Evolutionary conservation across 2,113 vertebrate species (phyloP).

Genomic region (Syrmaticus mikado): DNA sequence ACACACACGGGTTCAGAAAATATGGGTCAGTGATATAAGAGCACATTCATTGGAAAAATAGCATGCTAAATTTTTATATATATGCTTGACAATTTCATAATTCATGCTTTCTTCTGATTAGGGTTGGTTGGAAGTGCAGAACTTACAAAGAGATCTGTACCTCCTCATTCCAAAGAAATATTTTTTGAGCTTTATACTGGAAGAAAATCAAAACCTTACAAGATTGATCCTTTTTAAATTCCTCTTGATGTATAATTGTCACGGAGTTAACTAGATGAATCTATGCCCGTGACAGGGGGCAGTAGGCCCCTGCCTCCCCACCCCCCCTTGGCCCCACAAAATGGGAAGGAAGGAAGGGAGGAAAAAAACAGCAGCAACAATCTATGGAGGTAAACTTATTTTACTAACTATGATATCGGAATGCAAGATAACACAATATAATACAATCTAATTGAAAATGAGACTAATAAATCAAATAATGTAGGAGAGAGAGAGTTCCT

Average conservation of each 20-base stretch:
- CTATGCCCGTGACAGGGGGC: too few relatives aligned
- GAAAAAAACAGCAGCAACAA: too few relatives aligned
- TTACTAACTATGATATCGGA: too few relatives aligned
- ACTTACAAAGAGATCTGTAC: not conserved
- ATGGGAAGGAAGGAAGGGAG: too few relatives aligned
- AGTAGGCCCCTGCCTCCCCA: too few relatives aligned
- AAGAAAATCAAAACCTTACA: not conserved
- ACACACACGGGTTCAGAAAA: not conserved
- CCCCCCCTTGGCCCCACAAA: too few relatives aligned
- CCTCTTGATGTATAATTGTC: not conserved
- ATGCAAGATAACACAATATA: too few relatives aligned
- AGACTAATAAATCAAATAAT: too few relatives aligned
- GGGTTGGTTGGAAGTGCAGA: not conserved
- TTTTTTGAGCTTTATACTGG: accelerated
- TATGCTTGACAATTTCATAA: not conserved
- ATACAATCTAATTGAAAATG: too few relatives aligned
- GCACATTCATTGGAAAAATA: not conserved
- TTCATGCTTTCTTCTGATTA: not conserved
- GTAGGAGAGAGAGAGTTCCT: too few relatives aligned
- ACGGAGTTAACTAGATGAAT: too few relatives aligned
- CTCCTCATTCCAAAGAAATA: not conserved
- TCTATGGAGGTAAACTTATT: too few relatives aligned
- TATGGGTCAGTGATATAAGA: not conserved
- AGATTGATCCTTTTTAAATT: not conserved
- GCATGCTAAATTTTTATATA: not conserved